phyloP scores from a whole-genome alignment of 2,888 invertebrate species.

The Pardosa pseudoannulata region DNA sequence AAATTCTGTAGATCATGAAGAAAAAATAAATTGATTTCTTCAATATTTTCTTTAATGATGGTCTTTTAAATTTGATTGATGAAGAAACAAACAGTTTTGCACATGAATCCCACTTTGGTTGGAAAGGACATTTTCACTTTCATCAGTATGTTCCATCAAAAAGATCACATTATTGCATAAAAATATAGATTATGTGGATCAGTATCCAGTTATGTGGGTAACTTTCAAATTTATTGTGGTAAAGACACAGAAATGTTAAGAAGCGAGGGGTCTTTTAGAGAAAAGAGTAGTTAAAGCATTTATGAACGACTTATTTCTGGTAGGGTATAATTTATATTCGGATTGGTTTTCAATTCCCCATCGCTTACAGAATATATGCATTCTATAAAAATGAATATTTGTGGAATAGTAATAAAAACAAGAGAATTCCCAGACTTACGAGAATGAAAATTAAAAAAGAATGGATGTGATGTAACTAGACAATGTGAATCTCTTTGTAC shows the following conservation, averaged over 20 bases:
- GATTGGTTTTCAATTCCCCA: slow-evolving; percentile 17
- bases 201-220: background rate
- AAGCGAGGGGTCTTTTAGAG: slow-evolving; percentile 5
- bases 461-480: slow-evolving; percentile 8
- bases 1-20: background rate
- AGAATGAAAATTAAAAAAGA: slow-evolving; percentile 18
- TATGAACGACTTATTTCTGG: background rate
- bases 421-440: slow-evolving; percentile 25
- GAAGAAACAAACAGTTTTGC: background rate
- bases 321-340: slow-evolving; percentile 8
- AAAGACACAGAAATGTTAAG: slow-evolving; percentile 30
- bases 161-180: slow-evolving; percentile 4
- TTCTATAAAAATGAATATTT: slow-evolving; percentile 19
- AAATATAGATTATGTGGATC: slow-evolving; percentile 17
- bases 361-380: background rate
- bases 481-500: background rate
- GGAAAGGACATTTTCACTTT: background rate
- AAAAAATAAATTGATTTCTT: slow-evolving; percentile 20
- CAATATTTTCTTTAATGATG: slow-evolving; percentile 14
- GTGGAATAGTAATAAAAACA: slow-evolving; percentile 23
- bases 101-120: background rate
- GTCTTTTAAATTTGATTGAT: background rate
- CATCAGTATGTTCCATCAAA: slow-evolving; percentile 20
- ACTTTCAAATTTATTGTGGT: slow-evolving; percentile 20
- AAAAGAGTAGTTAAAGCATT: slow-evolving; percentile 8